These are phyloP conservation scores for Cardinalis cardinalis DNA, from an alignment of 2,113 vertebrate genomes.

Conservation along the genomic window DNA sequence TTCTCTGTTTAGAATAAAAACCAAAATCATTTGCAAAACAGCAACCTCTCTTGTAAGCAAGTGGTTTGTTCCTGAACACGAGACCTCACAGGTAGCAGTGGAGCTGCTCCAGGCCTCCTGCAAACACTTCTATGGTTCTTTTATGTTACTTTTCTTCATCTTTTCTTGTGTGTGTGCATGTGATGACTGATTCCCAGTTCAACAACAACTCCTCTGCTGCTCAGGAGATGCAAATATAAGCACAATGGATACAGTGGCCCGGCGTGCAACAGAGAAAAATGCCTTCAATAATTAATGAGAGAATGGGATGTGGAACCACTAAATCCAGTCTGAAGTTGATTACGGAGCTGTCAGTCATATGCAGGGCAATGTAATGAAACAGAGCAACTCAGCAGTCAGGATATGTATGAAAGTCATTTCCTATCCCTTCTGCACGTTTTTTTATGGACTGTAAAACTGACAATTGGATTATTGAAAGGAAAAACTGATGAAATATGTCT, in stretches of 20 bases:
- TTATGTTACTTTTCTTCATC: constrained; percentile 3
- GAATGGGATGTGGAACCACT: background rate
- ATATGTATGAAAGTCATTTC: constrained; percentile 58
- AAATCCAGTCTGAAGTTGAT: constrained; percentile 57
- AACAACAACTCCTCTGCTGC: background rate
- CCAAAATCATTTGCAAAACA: background rate
- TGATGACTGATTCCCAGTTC: background rate
- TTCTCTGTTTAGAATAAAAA: background rate
- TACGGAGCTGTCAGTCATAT: constrained; percentile 51
- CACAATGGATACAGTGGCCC: background rate
- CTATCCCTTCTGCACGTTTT: constrained; percentile 23
- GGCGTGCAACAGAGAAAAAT: background rate
- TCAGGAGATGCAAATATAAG: background rate
- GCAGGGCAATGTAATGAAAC: constrained; percentile 39
- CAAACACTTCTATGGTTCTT: background rate
- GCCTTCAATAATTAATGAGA: constrained; percentile 38
- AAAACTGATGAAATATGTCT: constrained; percentile 52
- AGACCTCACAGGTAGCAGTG: background rate
- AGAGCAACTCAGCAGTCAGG: background rate
- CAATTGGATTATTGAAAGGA: constrained; percentile 49
- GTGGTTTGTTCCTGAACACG: background rate
- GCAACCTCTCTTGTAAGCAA: background rate
- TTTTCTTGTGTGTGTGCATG: background rate
- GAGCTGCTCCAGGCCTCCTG: background rate
- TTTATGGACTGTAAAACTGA: constrained; percentile 44